Percentiles rank a stretch among this genome's conserved stretches.
Conservation (phyloP, 1,140 invertebrate genomes). For the Drosophila pseudoananassae region DNA sequence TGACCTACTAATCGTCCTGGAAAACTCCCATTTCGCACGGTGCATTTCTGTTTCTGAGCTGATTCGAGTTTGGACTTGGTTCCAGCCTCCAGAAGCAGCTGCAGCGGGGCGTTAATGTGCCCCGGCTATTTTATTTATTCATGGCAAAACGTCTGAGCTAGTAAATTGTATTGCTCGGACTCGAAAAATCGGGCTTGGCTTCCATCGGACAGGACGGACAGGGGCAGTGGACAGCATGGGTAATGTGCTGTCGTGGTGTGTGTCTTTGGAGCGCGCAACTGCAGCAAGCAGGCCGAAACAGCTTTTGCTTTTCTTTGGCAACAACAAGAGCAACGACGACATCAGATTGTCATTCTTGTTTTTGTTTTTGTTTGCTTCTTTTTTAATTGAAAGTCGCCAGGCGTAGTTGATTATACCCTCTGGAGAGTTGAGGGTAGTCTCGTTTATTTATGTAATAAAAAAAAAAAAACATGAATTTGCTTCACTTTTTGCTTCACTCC, state of each 20-base stretch:
- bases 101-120: conserved; percentile 81
- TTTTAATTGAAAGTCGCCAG: conserved; percentile 82
- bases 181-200: conserved; percentile 53
- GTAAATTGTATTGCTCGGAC: conserved; percentile 80
- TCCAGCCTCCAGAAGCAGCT: conserved; percentile 76
- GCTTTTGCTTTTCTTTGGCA: conserved; percentile 79
- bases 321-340: conserved; percentile 64
- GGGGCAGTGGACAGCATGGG: conserved; percentile 24
- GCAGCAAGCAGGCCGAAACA: conserved; percentile 68
- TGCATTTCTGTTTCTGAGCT: conserved; percentile 59
- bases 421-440: conserved; percentile 36
- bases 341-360: conserved; percentile 76
- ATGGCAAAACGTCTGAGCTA: conserved; percentile 82
- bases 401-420: conserved; percentile 69
- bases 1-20: neutral
- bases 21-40: conserved; percentile 7
- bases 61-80: conserved; percentile 79
- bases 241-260: neutral
- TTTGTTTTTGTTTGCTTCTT: conserved; percentile 76
- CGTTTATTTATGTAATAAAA: conserved; percentile 20
- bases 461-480: neutral
- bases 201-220: conserved; percentile 9
- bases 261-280: conserved; percentile 32
- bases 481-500: neutral
- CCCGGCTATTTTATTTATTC: conserved; percentile 82